Evolutionary conservation across 2,888 invertebrate species (phyloP).

Genomic region (Microctonus brassicae): DNA sequence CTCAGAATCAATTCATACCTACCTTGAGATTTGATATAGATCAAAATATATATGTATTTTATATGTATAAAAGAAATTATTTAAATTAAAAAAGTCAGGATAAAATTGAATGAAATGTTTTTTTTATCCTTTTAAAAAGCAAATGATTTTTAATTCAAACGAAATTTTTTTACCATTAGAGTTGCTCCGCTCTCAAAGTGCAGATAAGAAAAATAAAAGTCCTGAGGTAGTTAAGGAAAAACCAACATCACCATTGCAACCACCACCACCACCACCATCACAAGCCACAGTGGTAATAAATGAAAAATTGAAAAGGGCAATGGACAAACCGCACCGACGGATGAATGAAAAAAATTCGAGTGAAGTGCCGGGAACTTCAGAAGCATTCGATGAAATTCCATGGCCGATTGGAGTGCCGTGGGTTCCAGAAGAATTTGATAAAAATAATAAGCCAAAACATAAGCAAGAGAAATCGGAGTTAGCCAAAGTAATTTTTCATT

Average conservation of each 20-base stretch:
- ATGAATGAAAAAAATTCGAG: constrained; percentile 24
- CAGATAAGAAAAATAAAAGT: not conserved
- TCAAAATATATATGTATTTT: too few relatives aligned
- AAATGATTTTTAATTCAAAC: not conserved
- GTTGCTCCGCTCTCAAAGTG: not conserved
- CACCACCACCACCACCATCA: too few relatives aligned
- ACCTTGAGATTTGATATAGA: too few relatives aligned
- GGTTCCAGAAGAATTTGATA: constrained; percentile 38
- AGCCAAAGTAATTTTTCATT: constrained; percentile 49
- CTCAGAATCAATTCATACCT: too few relatives aligned
- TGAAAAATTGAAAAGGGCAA: constrained; percentile 26
- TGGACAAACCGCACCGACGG: constrained; percentile 13
- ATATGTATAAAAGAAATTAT: too few relatives aligned
- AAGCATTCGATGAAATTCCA: constrained; percentile 41
- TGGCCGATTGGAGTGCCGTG: constrained; percentile 55
- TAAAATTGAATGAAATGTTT: not conserved
- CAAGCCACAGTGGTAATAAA: not conserved
- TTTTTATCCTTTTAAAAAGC: not conserved
- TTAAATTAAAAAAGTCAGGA: too few relatives aligned
- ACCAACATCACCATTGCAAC: not conserved
- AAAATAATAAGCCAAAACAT: constrained; percentile 30
- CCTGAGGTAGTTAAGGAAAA: not conserved
- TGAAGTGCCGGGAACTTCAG: constrained; percentile 29
- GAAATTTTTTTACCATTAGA: not conserved
- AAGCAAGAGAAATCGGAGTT: constrained; percentile 37